Conservation (phyloP, 2,113 vertebrate species). For the Sylvia atricapilla region DNA sequence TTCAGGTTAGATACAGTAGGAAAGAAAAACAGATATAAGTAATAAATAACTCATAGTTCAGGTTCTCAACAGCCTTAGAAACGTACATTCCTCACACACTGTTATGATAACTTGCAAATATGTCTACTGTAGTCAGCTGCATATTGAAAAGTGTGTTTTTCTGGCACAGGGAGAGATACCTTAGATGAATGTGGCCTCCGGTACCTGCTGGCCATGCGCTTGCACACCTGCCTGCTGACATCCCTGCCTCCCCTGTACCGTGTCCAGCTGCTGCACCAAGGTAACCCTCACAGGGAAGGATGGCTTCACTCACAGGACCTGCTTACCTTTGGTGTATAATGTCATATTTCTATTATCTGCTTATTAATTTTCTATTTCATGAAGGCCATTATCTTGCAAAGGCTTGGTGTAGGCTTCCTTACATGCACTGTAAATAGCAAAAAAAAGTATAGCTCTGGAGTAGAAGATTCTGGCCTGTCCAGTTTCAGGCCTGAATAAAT, state of each 20-base stretch:
- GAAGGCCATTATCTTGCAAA: neutral
- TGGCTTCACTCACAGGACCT: neutral
- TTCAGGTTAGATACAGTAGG: neutral
- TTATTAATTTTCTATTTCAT: neutral
- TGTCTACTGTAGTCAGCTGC: neutral
- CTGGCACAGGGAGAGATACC: conserved; percentile 85
- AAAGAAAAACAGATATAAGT: neutral
- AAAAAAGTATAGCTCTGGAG: neutral
- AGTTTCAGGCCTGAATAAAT: neutral
- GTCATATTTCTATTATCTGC: neutral
- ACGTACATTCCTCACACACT: neutral
- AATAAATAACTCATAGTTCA: neutral
- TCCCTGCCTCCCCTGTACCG: conserved; percentile 94
- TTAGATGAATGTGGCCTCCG: conserved; percentile 94
- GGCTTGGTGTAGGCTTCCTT: neutral
- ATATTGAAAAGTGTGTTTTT: neutral
- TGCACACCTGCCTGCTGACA: conserved; percentile 94
- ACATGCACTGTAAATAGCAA: neutral
- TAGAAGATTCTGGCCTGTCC: neutral
- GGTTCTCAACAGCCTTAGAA: neutral
- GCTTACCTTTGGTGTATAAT: neutral
- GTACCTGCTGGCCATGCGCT: conserved; percentile 94
- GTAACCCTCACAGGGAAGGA: conserved; percentile 56
- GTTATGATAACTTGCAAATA: neutral
- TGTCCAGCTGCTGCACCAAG: conserved; percentile 94